Base-by-base conservation (phyloP, 2,113 vertebrate genomes). In the Platycercus adscitus region DNA sequence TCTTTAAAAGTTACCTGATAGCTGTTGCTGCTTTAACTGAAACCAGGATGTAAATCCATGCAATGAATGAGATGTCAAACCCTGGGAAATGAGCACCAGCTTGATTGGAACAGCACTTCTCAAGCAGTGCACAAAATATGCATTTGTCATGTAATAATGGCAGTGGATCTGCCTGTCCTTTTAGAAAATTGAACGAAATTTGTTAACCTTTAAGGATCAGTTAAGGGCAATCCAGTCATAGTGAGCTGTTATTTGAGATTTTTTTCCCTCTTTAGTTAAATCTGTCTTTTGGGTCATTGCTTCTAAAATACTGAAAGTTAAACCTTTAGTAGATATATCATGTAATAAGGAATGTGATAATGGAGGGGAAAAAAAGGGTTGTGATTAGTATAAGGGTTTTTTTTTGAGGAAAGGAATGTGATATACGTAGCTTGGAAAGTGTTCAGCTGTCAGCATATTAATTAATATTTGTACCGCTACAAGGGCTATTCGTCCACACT, bases 401-500 rank as follows among this genome's bases (percentile, higher is more conserved):
- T 73, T 82, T 53, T 75, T 46, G 6, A 46, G 55, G 19, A 47
- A n/a, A 43, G 11, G 35, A 82, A 19, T 43, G 26, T 82, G 17
- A 33, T 64, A 46, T 71, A 37, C 25, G 10, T 68, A 43, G 35
- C 50, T 94, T 92, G 89, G 81, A 81, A 86, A 71, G 15, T 23
- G 15, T 94, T 91, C 68, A 83, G 13, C 53, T 91, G 64, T 73
- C 65, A 81, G 35, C 12, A 3, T 84, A 53, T 78, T 68, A 75
- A 79, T 91, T 81, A 33, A 50, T 88, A 69, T 33, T 92, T 41
- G 18, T 92, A 47, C 17, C 63, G 43, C 81, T 91, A 33, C 61
- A 64, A 39, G 52, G 19, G 52, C 4, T 81, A 39, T 94, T 85
- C 18, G 71, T 90, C 43, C 26, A 87, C 18, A 29, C 6, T 37